Evolutionary conservation across 2,888 invertebrate genomes (phyloP).

Genomic region (Piscicola geometra): DNA sequence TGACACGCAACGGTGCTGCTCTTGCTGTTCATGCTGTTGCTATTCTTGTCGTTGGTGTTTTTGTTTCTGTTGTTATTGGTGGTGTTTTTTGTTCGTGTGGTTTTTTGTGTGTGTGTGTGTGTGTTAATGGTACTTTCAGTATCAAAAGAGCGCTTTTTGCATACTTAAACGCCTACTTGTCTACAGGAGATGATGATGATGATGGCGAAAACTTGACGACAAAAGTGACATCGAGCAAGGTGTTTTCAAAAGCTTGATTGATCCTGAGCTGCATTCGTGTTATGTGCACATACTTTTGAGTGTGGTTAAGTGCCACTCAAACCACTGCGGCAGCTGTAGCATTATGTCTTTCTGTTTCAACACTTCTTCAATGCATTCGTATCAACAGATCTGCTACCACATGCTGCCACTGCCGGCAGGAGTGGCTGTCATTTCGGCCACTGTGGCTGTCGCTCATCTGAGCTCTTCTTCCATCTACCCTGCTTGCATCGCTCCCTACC

Average conservation of each 20-base stretch:
- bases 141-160: background rate
- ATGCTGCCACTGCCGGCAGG: constrained; percentile 79
- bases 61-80: background rate
- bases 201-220: background rate
- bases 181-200: background rate
- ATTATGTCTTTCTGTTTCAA: no score
- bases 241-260: background rate
- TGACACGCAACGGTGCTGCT: background rate
- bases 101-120: no score
- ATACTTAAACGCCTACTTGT: background rate
- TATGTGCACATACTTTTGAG: no score
- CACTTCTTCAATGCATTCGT: no score
- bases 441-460: constrained; percentile 90
- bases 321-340: no score
- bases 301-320: no score
- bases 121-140: no score
- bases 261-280: no score
- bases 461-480: constrained; percentile 97
- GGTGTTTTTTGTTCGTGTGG: background rate
- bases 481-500: constrained; percentile 95
- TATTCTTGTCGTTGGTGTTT: background rate
- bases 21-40: background rate
- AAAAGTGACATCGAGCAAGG: background rate
- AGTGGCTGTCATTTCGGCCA: constrained; percentile 85
- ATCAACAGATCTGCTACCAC: constrained; percentile 78